Conservation (phyloP, 2,888 invertebrate species). For the Troilus luridus region DNA sequence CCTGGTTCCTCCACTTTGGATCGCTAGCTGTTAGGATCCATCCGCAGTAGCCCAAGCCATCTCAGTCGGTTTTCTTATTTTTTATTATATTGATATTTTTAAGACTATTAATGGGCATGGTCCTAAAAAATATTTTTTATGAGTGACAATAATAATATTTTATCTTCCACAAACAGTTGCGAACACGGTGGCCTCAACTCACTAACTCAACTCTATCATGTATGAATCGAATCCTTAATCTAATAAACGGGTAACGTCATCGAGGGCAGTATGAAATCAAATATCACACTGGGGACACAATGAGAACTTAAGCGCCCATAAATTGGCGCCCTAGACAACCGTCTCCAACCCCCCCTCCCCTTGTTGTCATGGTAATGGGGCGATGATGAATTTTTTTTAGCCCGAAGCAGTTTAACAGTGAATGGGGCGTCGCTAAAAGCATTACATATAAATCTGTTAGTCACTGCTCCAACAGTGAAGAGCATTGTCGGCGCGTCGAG, state of each 20-base stretch:
- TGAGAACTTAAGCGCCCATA: background rate
- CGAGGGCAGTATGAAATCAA: background rate
- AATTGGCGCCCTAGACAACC: conserved; percentile 1
- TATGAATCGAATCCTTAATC: background rate
- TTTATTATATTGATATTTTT: too few relatives aligned
- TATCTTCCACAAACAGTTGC: too few relatives aligned
- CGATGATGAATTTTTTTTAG: background rate
- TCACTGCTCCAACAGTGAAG: conserved; percentile 3
- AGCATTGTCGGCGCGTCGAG: background rate
- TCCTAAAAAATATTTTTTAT: too few relatives aligned
- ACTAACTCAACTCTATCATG: too few relatives aligned
- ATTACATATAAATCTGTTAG: conserved; percentile 30
- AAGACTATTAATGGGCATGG: too few relatives aligned
- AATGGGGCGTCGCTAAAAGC: background rate
- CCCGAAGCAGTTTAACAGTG: background rate
- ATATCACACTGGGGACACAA: background rate
- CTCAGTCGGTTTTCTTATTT: too few relatives aligned
- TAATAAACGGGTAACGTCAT: background rate
- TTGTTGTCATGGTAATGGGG: background rate
- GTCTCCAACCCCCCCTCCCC: background rate
- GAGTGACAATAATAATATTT: too few relatives aligned
- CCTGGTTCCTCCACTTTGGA: too few relatives aligned
- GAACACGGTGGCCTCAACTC: too few relatives aligned
- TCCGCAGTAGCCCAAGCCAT: too few relatives aligned
- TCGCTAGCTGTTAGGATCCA: too few relatives aligned